Conservation (phyloP, 2,113 vertebrate species). For the Speoplatyrhinus poulsoni region DNA sequence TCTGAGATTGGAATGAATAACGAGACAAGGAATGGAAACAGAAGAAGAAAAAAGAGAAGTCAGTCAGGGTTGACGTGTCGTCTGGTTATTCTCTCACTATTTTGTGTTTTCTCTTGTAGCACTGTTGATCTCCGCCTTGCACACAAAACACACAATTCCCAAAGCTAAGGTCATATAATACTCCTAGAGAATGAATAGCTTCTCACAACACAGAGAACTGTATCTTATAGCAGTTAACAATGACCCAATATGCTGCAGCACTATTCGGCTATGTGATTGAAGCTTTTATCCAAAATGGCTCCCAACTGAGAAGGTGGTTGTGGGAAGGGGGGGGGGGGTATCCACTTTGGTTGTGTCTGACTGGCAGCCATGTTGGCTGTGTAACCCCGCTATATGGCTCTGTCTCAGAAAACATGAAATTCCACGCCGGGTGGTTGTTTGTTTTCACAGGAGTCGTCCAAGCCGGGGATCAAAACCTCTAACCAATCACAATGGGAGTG, state of each 20-base stretch:
- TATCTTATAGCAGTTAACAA: conserved; percentile 18
- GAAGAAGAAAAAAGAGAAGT: conserved; percentile 36
- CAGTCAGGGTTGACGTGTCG: conserved; percentile 48
- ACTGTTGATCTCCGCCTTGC: conserved; percentile 45
- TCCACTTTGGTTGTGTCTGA: background rate
- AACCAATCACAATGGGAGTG: conserved; percentile 1
- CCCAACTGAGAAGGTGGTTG: background rate
- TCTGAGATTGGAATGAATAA: conserved; percentile 67
- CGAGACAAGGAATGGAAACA: conserved; percentile 37
- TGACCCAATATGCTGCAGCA: conserved; percentile 24
- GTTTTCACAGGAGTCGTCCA: background rate
- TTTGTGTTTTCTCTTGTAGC: conserved; percentile 16
- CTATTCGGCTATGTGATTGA: background rate
- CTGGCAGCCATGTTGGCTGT: background rate
- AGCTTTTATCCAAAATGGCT: conserved; percentile 1
- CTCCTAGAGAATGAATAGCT: conserved; percentile 17
- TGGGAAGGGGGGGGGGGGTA: too few relatives aligned
- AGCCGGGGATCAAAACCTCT: conserved; percentile 11
- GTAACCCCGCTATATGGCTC: too few relatives aligned
- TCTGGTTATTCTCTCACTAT: conserved; percentile 28
- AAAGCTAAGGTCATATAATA: conserved; percentile 47
- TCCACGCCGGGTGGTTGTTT: background rate
- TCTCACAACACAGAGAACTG: conserved; percentile 8
- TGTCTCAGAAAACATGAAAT: too few relatives aligned
- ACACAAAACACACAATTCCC: conserved; percentile 26